Evolutionary conservation across 2,797 vertebrate species (phyloP), one percentile per base, ranked within the genome.

Genomic region (Nannoperca australis): DNA sequence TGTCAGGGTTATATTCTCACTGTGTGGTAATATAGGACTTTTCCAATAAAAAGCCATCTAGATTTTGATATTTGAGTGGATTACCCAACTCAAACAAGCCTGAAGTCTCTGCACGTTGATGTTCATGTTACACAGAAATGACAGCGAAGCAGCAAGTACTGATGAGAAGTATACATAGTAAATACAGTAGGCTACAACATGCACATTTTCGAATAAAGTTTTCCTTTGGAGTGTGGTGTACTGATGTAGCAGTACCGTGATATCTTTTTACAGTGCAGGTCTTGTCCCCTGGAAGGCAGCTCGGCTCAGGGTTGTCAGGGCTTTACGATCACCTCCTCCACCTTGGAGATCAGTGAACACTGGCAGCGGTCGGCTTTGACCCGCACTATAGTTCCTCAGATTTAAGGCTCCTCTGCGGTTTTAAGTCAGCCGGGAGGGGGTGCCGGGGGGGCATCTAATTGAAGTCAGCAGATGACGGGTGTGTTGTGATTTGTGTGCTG

Each of bases 381-480:
- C 87, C 12, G 18, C 83, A 61, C 76, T 78, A 36, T 42, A 78
- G 76, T 78, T 50, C 65, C 77, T 60, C 61, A 78, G 81, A 87
- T 92, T 90, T 91, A 89, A 69, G 72, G 76, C 78, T 87, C 80
- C 86, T 77, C 78, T 36, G 92, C 74, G 90, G 90, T 86, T 92
- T 84, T 30, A 61, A 81, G 74, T 51, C 61, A 50, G 78, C 32
- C 4, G 30, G 44, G 71, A 18, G 36, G 69, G 78, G 86, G 68
- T 15, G 49, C 13, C 0, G 44, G 45, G 76, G 76, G 86, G 67
- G 51, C 15, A 17, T 70, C 84, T 94, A 93, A 94, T 92, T 93
- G 90, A 93, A 94, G 87, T 88, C 94, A 94, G 93, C 85, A 86
- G 90, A 92, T 91, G 92, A 90, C 90, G 83, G 87, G 92, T 90